Base-by-base conservation (phyloP, 2,888 invertebrate species). In the Orchestes rusci region DNA sequence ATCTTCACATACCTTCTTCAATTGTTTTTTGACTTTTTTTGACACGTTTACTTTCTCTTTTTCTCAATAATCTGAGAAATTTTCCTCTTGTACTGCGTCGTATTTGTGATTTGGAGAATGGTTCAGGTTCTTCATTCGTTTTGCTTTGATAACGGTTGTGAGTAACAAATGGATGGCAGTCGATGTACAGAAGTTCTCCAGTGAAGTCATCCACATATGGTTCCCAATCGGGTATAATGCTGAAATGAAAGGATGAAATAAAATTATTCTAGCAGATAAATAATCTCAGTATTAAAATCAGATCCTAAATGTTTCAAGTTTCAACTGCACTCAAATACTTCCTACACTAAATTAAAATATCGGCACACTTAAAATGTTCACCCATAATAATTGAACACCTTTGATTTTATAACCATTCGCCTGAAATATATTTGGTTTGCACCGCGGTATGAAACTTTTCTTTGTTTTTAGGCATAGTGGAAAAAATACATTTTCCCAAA, bases 151-250 rank as follows among this genome's bases (percentile, higher is more conserved):
- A 23, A 17, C 17, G 33, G 15, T 43, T 50, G 10, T 50, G 43
- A n/a, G 63, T 62, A 10, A 64, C 74, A 39, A 65, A 65, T 2
- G 69, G 68, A 54, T 68, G 69, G 34, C 75, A 73, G 64, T 80
- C 81, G 16, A 82, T 75, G 58, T 75, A 84, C 37, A 82, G 73
- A 4, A 85, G 66, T 56, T 80, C 80, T 2, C 84, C 84, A 55
- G 80, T 74, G 39, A 53, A 53, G 51, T 76, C 74, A 38, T 73
- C 73, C 2, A 81, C 69, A 59, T 76, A 76, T 1, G 77, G 73
- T 64, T 80, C 80, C 81, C 81, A 82, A 64, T 81, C 81, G 17
- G 77, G 76, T 19, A 78, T 73, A n/a, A 79, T 79, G 61, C 80
- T 80, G 48, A 45, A 62, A 56, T n/a, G n/a, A n/a, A 16, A 16